Percentiles rank a stretch among this genome's conserved stretches.
These are phyloP conservation scores for Opisthocomus hoazin DNA, from an alignment of 2,113 vertebrate species.

Conservation along the genomic window DNA sequence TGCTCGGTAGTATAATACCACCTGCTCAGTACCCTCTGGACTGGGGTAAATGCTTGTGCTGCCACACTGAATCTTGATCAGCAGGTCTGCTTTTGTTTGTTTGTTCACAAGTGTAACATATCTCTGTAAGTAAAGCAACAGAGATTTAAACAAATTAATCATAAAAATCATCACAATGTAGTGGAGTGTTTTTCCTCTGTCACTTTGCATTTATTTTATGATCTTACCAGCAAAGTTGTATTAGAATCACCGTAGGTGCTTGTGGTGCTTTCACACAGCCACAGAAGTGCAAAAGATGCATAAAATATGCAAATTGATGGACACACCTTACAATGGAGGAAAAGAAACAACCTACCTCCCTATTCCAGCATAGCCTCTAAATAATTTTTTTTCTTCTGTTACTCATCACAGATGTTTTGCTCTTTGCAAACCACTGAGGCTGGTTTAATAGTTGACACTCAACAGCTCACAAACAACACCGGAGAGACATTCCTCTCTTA, in stretches of 20 bases:
- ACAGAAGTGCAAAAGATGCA: background rate
- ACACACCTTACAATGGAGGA: background rate
- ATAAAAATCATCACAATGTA: background rate
- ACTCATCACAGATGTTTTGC: background rate
- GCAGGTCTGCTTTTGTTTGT: accelerated
- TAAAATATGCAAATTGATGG: background rate
- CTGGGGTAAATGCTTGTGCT: background rate
- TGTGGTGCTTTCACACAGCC: background rate
- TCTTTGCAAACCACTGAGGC: background rate
- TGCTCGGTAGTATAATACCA: background rate
- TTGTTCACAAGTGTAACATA: background rate
- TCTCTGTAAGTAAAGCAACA: background rate
- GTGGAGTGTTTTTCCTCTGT: background rate
- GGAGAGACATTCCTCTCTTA: background rate
- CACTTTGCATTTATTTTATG: background rate
- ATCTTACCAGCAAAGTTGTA: background rate
- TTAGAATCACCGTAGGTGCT: background rate
- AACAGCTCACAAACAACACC: background rate
- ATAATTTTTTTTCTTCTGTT: background rate
- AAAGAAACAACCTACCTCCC: background rate
- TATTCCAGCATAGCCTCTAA: background rate
- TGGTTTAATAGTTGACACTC: background rate
- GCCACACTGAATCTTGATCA: background rate
- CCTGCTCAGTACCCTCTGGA: background rate
- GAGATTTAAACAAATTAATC: background rate